Evolutionary conservation across 2,888 invertebrate species (phyloP), one percentile per base, ranked within the genome.

Genomic region (Andrena chrysosceles): DNA sequence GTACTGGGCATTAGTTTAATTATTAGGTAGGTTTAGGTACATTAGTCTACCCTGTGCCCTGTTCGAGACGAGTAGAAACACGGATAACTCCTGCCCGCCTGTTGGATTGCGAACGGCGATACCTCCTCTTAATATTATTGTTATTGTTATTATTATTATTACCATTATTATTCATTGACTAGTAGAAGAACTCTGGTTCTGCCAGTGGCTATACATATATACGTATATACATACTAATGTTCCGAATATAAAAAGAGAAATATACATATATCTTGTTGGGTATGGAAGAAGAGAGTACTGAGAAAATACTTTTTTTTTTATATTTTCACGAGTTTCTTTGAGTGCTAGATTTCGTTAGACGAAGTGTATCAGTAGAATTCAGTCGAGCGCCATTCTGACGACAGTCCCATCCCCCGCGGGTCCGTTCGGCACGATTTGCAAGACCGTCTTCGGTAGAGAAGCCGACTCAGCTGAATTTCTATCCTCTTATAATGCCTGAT

Each of bases 11-110:
- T 89, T 89, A 89, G 89, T 89, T 91, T 83, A 76, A 87, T 90
- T 82, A 89, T 90, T 90, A 90, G 91, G 85, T 92, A 91, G 91
- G 91, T 90, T 91, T 92, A 91, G 89, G 89, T 89, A 90, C 84
- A 83, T 87, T 92, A 92, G 92, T 91, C 89, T 86, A 85, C 84
- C 91, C 89, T 88, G 84, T 89, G 80, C 81, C 88, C 89, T 89
- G 85, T 90, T 72, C 84, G 90, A 86, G 89, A 90, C 87, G 91
- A 90, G 92, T 92, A 92, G 92, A 91, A 89, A 89, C 87, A 87
- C 79, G 87, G 80, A 87, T 80, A 81, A 86, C 85, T 90, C 84
- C 87, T 85, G 90, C 90, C 88, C 91, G 91, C 91, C 91, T 90
- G 89, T 91, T 91, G 90, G 89, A 91, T 93, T 92, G 89, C 87